Evolutionary conservation across 2,888 invertebrate genomes (phyloP).

Genomic region (Merodon equestris): DNA sequence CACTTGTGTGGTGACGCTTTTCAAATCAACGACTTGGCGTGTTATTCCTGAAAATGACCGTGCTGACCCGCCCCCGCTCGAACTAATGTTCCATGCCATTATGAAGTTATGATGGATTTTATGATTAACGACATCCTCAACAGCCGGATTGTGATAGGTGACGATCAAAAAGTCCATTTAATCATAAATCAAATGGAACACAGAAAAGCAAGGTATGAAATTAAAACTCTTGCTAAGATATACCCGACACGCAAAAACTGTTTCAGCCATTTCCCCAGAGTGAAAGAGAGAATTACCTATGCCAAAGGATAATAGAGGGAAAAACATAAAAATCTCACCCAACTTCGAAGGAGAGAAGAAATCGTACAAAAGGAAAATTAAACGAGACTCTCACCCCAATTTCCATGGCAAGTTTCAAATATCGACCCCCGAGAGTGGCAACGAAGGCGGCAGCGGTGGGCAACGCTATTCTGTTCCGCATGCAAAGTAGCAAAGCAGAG

Average conservation of each 20-base stretch:
- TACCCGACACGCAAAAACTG: slow-evolving; percentile 58
- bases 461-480: slow-evolving; percentile 20
- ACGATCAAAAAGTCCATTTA: slow-evolving; percentile 55
- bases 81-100: no score
- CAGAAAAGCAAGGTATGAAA: no score
- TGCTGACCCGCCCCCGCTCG: no score
- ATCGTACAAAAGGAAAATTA: slow-evolving; percentile 26
- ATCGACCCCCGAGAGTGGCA: slow-evolving; percentile 62
- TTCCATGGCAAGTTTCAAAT: slow-evolving; percentile 64
- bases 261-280: slow-evolving; percentile 48
- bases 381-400: slow-evolving; percentile 63
- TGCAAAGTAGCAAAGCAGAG: slow-evolving; percentile 42
- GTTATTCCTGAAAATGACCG: no score
- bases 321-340: slow-evolving; percentile 6
- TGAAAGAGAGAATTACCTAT: background rate
- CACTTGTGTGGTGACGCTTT: no score
- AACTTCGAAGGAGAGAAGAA: slow-evolving; percentile 33
- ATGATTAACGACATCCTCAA: slow-evolving; percentile 53
- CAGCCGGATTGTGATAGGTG: slow-evolving; percentile 54
- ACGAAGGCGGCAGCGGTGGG: slow-evolving; percentile 5
- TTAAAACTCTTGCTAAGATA: slow-evolving; percentile 40
- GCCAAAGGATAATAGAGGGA: background rate
- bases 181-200: slow-evolving; percentile 55
- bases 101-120: no score
- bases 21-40: no score